Evolutionary conservation across 1,140 invertebrate species (phyloP).

Genomic region (Colletes latitarsis): DNA sequence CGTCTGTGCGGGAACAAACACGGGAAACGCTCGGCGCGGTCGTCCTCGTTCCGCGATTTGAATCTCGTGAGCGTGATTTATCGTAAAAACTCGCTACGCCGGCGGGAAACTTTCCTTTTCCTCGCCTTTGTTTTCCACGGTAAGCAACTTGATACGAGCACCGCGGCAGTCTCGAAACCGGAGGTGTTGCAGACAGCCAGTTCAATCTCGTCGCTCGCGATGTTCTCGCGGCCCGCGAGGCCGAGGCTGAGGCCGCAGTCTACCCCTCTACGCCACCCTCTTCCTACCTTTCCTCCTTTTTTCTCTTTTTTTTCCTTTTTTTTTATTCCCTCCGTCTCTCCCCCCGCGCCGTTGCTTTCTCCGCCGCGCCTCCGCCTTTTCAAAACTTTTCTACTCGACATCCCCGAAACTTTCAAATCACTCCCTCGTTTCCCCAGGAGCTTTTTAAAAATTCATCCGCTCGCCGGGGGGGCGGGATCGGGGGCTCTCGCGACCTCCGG

Average conservation of each 20-base stretch:
- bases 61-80: conserved; percentile 56
- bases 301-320: not conserved
- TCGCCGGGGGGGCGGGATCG: conserved; percentile 4
- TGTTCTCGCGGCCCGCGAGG: conserved; percentile 22
- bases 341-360: not conserved
- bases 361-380: conserved; percentile 37
- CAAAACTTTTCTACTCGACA: conserved; percentile 67
- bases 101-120: conserved; percentile 46
- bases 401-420: conserved; percentile 68
- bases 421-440: conserved; percentile 53
- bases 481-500: not conserved
- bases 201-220: conserved; percentile 51
- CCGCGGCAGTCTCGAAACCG: conserved; percentile 34
- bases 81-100: conserved; percentile 32
- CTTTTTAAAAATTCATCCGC: conserved; percentile 69
- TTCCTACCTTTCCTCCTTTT: conserved; percentile 7
- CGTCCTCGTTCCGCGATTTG: conserved; percentile 30
- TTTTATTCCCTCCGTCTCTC: not conserved
- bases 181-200: conserved; percentile 48
- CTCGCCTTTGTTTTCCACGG: conserved; percentile 26
- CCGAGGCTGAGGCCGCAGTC: conserved; percentile 7
- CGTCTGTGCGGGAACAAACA: not conserved
- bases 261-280: conserved; percentile 24
- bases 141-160: conserved; percentile 47
- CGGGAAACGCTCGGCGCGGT: not conserved